Evolutionary conservation across 2,888 invertebrate genomes (phyloP), one percentile per base, ranked within the genome.

Genomic region (Diarsia mendica): DNA sequence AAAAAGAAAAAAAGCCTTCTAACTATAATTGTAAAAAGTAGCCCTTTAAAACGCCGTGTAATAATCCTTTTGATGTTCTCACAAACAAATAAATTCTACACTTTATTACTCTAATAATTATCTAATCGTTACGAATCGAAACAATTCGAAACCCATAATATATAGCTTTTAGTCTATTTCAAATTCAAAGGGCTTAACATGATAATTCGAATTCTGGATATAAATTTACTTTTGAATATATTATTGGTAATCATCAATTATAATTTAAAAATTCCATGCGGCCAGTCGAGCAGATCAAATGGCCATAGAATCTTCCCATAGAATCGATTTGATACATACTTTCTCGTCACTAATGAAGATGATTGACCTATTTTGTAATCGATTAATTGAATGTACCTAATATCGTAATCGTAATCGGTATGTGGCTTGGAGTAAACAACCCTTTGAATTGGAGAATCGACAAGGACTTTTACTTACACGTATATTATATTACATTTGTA

Each of bases 261-360:
- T 72, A 74, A 85, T 87, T 85, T 80, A 61, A 49, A 77, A 75
- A 86, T 85, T 86, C 86, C 78, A 13, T 67, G 60, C 70, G 63
- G 33, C n/a, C 77, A 74, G 10, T 71, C 85, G 73, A 82, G 75
- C 74, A 68, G 64, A 74, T 63, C 82, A 58, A 85, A 85, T 87
- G 75, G 69, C n/a, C 33, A n/a, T 44, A 10, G 61, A 46, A 70
- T 70, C 44, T 87, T 87, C 80, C 80, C 87, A 76, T 68, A 80
- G 72, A 80, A 77, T 77, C 86, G 78, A 85, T 87, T 86, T 51
- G 85, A 77, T 73, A 79, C 80, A 87, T 83, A 49, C 73, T 74
- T 79, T 79, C 75, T 74, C 77, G 72, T 79, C 79, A 72, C 72
- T 85, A 84, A 84, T 84, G 72, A 77, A 85, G 70, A 60, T 85